Base-by-base conservation (phyloP, 2,113 vertebrate genomes). In the Phyllostomus hastatus region DNA sequence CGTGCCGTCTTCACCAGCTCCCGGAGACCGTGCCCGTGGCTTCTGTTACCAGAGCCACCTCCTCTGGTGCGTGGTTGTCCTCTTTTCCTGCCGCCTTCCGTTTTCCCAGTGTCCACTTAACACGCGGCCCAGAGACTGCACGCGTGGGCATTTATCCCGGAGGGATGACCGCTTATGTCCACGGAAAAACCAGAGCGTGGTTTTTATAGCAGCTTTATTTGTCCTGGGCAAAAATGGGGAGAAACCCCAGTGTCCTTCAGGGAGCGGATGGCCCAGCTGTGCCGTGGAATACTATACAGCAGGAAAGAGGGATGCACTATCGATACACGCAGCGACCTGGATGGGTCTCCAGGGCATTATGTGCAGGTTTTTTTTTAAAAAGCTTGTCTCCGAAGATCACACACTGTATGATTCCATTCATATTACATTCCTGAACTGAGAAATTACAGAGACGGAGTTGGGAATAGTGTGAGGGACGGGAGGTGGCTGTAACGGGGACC, bases 311-410 rank as follows among this genome's bases (percentile, higher is more conserved):
- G 41, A n/a, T 0, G 28, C 6, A 16, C 50, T 22, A 0, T 3
- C 4, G 28, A 5, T 10, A 16, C 11, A 20, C 0, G 6, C 26
- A n/a, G 12, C 4, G 15, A 1, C 67, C 35, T 57, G 19, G 17
- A 8, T 14, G 57, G 41, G 4, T 66, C 28, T 31, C 35, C 19
- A 43, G 50, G 35, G 2, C 16, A 0, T 33, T 57, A 14, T 15
- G 35, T 50, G 6, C 67, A 41, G 35, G 12, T 75, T 31, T 31
- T 31, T 59, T 59, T 31, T 67, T 19, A 48, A 48, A 43, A 43
- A 38, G 48, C n/a, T 38, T 38, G 3, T 86, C 16, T 31, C 46
- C 10, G 20, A 54, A 41, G 66, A 35, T 22, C 84, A 33, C 35
- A 43, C 19, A 22, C 17, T 6, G 17, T 57, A 0, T 15, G 67